A percentile compares a stretch with the other conserved stretches of the same genome.
Evolutionary conservation across 2,113 vertebrate species (phyloP).

Genomic region (Cephalopholis sonnerati): DNA sequence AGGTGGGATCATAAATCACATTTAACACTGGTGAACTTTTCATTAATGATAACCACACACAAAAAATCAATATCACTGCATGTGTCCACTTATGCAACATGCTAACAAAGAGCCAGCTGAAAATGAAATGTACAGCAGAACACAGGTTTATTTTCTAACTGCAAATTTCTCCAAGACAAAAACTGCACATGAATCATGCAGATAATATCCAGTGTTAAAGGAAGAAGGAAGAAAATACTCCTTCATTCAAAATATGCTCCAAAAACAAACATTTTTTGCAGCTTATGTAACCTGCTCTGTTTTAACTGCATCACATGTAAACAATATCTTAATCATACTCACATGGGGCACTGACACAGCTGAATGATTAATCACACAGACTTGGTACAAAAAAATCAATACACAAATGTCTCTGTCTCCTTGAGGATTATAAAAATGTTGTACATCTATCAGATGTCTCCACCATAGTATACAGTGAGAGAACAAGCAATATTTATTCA

Average conservation of each 20-base stretch:
- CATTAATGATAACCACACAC: conserved; percentile 37
- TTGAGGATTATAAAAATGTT: background rate
- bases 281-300: background rate
- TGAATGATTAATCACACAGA: background rate
- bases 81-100: conserved; percentile 14
- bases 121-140: background rate
- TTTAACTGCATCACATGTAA: background rate
- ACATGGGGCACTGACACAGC: background rate
- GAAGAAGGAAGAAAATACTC: background rate
- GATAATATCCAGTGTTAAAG: background rate
- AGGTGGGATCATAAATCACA: conserved; percentile 56
- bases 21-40: conserved; percentile 65
- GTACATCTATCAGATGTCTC: background rate
- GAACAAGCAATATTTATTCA: background rate
- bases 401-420: background rate
- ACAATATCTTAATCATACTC: background rate
- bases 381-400: conserved; percentile 4
- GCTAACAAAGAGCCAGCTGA: background rate
- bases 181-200: background rate
- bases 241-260: background rate
- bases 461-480: background rate
- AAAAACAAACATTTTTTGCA: background rate
- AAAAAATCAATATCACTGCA: conserved; percentile 23
- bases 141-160: background rate
- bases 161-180: background rate